These are phyloP conservation scores for Pteromalus puparum DNA, from an alignment of 1,140 invertebrate species.

Conservation along the genomic window DNA sequence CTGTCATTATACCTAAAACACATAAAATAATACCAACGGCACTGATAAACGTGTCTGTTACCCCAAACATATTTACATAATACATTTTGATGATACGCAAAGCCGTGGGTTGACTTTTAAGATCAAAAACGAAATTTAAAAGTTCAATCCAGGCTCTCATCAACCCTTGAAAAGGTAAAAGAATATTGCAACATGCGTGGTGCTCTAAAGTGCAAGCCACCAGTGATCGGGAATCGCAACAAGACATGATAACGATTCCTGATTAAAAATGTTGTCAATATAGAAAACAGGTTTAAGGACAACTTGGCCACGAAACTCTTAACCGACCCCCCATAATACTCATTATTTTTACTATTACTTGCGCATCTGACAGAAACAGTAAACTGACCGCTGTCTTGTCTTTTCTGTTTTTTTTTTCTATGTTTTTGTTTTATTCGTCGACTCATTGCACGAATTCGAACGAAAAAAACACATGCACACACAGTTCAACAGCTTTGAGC, in stretches of 20 bases:
- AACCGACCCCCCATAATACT: conserved; percentile 9
- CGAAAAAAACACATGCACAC: conserved; percentile 56
- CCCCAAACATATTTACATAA: not conserved
- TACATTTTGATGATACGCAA: not conserved
- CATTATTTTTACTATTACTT: conserved; percentile 40
- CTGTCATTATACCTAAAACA: not conserved
- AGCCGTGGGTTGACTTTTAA: not conserved
- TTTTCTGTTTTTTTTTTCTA: conserved; percentile 55
- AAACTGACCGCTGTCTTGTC: conserved; percentile 70
- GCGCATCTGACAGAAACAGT: conserved; percentile 57
- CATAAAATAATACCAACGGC: conserved; percentile 36
- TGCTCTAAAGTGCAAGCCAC: not conserved
- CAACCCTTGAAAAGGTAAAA: not conserved
- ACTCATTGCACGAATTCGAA: conserved; percentile 46
- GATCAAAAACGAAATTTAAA: not conserved
- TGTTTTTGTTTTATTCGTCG: conserved; percentile 52
- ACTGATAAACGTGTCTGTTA: conserved; percentile 51
- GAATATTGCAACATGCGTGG: conserved; percentile 14
- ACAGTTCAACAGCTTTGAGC: conserved; percentile 76
- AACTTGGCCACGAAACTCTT: conserved; percentile 33
- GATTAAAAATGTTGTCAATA: not conserved
- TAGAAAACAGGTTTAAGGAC: conserved; percentile 36
- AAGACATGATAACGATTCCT: not conserved
- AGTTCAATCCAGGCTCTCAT: not conserved
- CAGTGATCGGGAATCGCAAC: not conserved